phyloP scores from a whole-genome alignment of 53 echinoderm and acorn worm genomes.

The Holothuria leucospilota region DNA sequence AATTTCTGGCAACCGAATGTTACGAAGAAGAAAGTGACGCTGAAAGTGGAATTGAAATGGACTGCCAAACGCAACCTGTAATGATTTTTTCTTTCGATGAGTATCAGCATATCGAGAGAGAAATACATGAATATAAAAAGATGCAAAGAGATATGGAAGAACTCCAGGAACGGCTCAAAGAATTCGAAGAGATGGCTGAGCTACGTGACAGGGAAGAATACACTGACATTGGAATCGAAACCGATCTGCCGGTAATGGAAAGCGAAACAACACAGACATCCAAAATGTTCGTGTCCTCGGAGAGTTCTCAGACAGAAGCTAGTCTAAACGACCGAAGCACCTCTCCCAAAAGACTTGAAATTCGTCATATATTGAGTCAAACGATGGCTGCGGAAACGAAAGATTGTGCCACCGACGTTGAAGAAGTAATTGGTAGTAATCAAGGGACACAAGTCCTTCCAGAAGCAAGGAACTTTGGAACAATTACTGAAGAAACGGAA shows the following conservation, averaged over 20 bases:
- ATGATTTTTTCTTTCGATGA: slow-evolving; percentile 53
- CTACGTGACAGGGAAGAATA: not conserved
- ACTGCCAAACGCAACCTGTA: slow-evolving; percentile 65
- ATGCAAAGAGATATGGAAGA: slow-evolving; percentile 21
- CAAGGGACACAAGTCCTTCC: no score
- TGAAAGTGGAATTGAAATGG: slow-evolving; percentile 69
- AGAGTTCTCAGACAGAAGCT: slow-evolving; percentile 10
- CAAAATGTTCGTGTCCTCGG: not conserved
- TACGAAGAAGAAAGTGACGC: slow-evolving; percentile 55
- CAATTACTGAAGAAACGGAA: no score
- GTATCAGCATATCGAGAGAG: slow-evolving; percentile 23
- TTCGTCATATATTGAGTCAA: slow-evolving; percentile 2
- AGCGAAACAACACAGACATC: slow-evolving; percentile 2
- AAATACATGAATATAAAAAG: slow-evolving; percentile 33
- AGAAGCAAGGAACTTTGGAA: no score
- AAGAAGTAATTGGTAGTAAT: not conserved
- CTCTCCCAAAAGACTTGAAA: not conserved
- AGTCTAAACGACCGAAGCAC: slow-evolving; percentile 23
- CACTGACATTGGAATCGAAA: slow-evolving; percentile 20
- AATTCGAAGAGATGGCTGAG: slow-evolving; percentile 32
- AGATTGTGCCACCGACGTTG: slow-evolving; percentile 17
- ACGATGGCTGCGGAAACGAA: not conserved
- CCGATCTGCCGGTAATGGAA: not conserved
- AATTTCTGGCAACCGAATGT: slow-evolving; percentile 17
- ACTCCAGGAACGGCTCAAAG: slow-evolving; percentile 36